Base-by-base conservation (phyloP, 2,888 invertebrate genomes). In the Xestia rhomboidea region DNA sequence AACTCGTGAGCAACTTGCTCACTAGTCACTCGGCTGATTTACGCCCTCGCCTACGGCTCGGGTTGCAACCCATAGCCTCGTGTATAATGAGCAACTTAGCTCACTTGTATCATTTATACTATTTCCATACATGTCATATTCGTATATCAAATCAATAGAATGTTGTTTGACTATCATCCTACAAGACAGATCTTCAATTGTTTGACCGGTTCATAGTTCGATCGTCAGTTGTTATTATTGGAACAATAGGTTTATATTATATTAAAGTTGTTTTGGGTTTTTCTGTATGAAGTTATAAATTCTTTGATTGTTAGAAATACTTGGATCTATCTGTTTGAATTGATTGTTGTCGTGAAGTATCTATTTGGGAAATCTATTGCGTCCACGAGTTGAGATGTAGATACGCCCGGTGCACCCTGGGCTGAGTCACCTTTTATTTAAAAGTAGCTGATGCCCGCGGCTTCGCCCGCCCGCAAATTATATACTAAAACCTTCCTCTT, bases 131-230 rank as follows among this genome's bases (percentile, higher is more conserved):
- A 11, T 75, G 27, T 7, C 15, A 2, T 27, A 70, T 44, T 66
- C 70, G 73, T n/a, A 5, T 27, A 38, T n/a, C n/a, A n/a, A n/a
- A 41, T 78, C 66, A 76, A 87, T 77, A 69, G 81, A 76, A 83
- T 80, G 81, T 81, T 73, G 68, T 79, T 77, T 76, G 68, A 74
- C 24, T 44, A 66, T 60, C 66, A 76, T 81, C 34, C 57, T 57
- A 74, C 67, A 51, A 66, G 79, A 84, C 81, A 81, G 67, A 70
- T 78, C 54, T 51, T 30, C 70, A 71, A 82, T 89, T 89, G 83
- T 88, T 84, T 78, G 11, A 67, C 13, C 13, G 24, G 81, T 77
- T 79, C 82, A 88, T 77, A 89, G 79, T 76, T 79, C 74, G 38
- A 49, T 46, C 27, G 18, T 18, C 21, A 77, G 60, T 67, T 77